A percentile compares a stretch with the other conserved stretches of the same genome.
phyloP scores from a whole-genome alignment of 2,113 vertebrate genomes.

The Apteryx mantelli region DNA sequence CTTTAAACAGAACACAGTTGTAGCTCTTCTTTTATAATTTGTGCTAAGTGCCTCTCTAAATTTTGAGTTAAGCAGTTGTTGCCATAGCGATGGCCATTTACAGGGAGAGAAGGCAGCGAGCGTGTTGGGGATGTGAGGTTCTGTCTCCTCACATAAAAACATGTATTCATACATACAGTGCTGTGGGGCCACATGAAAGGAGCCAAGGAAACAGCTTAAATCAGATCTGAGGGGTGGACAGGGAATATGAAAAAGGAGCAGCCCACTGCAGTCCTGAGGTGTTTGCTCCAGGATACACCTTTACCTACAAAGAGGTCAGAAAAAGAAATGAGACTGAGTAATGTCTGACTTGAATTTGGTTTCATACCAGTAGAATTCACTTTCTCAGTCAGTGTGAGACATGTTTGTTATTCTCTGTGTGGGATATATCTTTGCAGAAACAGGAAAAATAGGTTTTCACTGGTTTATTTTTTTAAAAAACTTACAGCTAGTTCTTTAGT shows the following conservation, averaged over 20 bases:
- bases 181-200: not conserved
- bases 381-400: not conserved
- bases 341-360: not conserved
- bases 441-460: not conserved
- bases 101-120: not conserved
- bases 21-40: not conserved
- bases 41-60: slow-evolving; percentile 5
- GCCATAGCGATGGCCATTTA: slow-evolving; percentile 51
- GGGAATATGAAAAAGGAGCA: not conserved
- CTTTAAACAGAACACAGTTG: accelerated
- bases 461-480: not conserved
- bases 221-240: not conserved
- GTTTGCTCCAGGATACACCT: not conserved
- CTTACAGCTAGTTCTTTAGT: not conserved
- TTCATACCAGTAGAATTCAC: not conserved
- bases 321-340: not conserved
- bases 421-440: not conserved
- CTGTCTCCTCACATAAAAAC: not conserved
- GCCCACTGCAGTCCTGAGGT: not conserved
- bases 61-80: slow-evolving; percentile 36
- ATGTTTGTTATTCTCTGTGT: not conserved
- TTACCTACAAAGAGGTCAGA: not conserved
- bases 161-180: not conserved
- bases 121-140: not conserved
- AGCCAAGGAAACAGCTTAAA: not conserved